A percentile compares a stretch with the other conserved stretches of the same genome.
phyloP scores from a whole-genome alignment of 2,888 invertebrate genomes.

The Euzetes globulus region DNA sequence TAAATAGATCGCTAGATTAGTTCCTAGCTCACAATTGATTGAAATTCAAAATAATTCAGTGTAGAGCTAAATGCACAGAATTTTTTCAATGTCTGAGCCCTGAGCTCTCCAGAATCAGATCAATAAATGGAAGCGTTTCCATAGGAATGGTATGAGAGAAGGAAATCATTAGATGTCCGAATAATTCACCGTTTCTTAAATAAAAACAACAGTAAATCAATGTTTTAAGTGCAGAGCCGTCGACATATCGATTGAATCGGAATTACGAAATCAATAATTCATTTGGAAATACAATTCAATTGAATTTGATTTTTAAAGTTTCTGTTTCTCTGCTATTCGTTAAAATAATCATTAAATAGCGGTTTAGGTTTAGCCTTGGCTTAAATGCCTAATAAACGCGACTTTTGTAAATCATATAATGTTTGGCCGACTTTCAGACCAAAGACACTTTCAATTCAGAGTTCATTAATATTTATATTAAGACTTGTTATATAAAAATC shows the following conservation, averaged over 20 bases:
- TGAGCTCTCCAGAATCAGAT: not conserved
- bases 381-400: not conserved
- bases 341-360: not conserved
- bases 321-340: not conserved
- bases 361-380: conserved; percentile 4
- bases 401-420: not conserved
- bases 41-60: too few relatives aligned
- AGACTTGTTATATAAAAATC: not conserved
- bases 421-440: not conserved
- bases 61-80: too few relatives aligned
- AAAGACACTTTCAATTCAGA: not conserved
- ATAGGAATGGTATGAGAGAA: not conserved
- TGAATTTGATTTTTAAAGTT: not conserved
- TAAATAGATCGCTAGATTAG: too few relatives aligned
- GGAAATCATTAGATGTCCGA: not conserved
- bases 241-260: too few relatives aligned
- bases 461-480: conserved; percentile 10
- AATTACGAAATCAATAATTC: not conserved
- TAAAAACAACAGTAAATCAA: not conserved
- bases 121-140: conserved; percentile 16
- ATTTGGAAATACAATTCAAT: not conserved
- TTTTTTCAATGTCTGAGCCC: too few relatives aligned
- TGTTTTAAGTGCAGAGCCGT: too few relatives aligned
- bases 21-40: too few relatives aligned
- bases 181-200: not conserved